Evolutionary conservation across 2,113 vertebrate species (phyloP).

Genomic region (Pluvianellus socialis): DNA sequence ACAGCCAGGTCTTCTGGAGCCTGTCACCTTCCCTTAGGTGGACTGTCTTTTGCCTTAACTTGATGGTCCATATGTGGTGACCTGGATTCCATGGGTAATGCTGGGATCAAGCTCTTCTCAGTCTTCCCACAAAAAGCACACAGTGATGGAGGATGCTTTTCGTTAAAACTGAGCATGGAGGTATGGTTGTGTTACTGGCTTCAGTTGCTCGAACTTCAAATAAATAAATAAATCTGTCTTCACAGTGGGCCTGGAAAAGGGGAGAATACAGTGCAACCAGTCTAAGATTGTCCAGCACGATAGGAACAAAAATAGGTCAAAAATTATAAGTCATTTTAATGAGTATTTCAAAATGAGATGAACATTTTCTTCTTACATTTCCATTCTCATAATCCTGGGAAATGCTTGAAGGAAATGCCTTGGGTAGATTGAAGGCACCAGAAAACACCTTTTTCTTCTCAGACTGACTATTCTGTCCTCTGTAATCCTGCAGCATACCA

Average conservation of each 20-base stretch:
- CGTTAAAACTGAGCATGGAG: not conserved
- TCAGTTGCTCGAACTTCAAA: not conserved
- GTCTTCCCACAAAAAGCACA: not conserved
- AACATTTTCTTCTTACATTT: not conserved
- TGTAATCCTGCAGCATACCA: not conserved
- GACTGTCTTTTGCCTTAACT: not conserved
- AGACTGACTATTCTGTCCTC: not conserved
- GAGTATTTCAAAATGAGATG: not conserved
- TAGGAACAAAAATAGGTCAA: not conserved
- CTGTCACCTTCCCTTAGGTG: not conserved
- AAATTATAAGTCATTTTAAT: not conserved
- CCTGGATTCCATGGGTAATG: not conserved
- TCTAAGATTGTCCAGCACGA: not conserved
- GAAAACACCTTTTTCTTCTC: not conserved
- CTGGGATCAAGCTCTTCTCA: not conserved
- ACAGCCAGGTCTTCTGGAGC: not conserved
- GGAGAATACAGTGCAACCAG: not conserved
- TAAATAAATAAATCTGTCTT: not conserved
- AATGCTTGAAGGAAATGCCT: not conserved
- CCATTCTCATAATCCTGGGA: not conserved
- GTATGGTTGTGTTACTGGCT: not conserved
- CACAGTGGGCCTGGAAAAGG: not conserved
- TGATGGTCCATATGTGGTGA: not conserved
- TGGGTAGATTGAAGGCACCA: not conserved
- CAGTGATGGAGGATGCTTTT: not conserved